These are phyloP conservation scores for Heliconius nattereri DNA, from an alignment of 1,140 invertebrate species.

Conservation along the genomic window DNA sequence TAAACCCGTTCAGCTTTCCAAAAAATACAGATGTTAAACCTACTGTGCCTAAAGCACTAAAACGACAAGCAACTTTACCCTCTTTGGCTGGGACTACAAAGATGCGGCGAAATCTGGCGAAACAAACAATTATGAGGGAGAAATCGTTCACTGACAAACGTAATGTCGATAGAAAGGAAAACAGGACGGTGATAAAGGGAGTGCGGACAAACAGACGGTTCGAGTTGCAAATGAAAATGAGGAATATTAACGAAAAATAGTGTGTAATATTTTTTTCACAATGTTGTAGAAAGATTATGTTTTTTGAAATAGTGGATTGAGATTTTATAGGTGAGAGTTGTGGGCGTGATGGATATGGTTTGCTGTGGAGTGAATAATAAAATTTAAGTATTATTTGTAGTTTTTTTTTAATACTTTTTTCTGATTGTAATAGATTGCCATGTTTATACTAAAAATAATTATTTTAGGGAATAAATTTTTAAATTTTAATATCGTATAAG, in stretches of 20 bases:
- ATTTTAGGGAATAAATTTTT: too few relatives aligned
- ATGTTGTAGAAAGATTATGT: not conserved
- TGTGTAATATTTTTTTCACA: not conserved
- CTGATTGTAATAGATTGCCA: too few relatives aligned
- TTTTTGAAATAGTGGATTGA: not conserved
- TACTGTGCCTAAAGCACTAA: conserved; percentile 21
- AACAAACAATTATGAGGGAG: conserved; percentile 66
- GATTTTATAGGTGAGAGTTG: not conserved
- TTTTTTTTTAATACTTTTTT: not conserved
- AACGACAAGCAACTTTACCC: conserved; percentile 47
- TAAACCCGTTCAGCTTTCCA: conserved; percentile 61
- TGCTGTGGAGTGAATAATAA: not conserved
- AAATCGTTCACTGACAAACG: conserved; percentile 63
- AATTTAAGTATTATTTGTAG: not conserved
- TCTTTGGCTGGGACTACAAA: conserved; percentile 56
- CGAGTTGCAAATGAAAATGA: conserved; percentile 83
- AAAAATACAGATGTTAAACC: conserved; percentile 40
- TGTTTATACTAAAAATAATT: too few relatives aligned
- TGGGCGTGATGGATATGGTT: not conserved
- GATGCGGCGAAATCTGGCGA: conserved; percentile 53
- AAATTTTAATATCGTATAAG: too few relatives aligned
- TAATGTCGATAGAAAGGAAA: conserved; percentile 61
- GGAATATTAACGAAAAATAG: conserved; percentile 53
- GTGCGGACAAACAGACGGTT: conserved; percentile 86
- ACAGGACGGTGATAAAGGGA: conserved; percentile 80